Base-by-base conservation (phyloP, 2,113 vertebrate species). In the Nibea coibor region DNA sequence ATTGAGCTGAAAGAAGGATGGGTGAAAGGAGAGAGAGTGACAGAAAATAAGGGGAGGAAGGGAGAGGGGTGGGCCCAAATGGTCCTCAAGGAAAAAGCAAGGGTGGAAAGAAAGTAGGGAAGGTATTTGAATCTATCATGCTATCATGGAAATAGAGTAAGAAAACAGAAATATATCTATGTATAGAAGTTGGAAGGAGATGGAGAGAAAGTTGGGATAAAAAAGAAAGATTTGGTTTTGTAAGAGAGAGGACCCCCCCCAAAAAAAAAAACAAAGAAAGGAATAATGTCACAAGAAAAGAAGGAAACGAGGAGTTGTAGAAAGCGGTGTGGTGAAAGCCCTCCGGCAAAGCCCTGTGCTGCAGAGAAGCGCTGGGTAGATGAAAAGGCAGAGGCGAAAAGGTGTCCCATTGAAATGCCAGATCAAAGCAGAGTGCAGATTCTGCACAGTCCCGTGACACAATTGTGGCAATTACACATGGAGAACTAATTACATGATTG, bases 401-500 rank as follows among this genome's bases (percentile, higher is more conserved):
- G 62, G 59, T 79, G 75, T 19, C 69, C 28, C 31, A 63, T 1
- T 71, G 43, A 84, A 87, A 75, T 22, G 48, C 64, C 70, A 82
- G 24, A 76, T 73, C 26, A 82, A 73, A 87, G 85, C 62, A 58
- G 56, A 24, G 63, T 61, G 51, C 65, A 67, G 71, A 59, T 70
- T 50, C 22, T 51, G 20, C 42, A 28, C 22, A n/a, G 73, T 84
- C 82, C 70, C 73, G 50, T 22, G 48, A 85, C 73, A 77, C 48
- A 17, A 31, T 42, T 72, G 51, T 81, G 51, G 53, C 77, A 87
- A 90, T 90, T 78, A 85, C 61, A 89, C 69, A 68, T 3, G 35
- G 62, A 75, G 75, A 88, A 76, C 80, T 81, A 92, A 89, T 88
- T 85, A 78, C 83, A 77, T 72, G 73, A 91, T 70, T 76, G 80